Percentiles rank a stretch among this genome's conserved stretches.
These are phyloP conservation scores for Pyrgilauda ruficollis DNA, from an alignment of 2,113 vertebrate species.

Conservation along the genomic window DNA sequence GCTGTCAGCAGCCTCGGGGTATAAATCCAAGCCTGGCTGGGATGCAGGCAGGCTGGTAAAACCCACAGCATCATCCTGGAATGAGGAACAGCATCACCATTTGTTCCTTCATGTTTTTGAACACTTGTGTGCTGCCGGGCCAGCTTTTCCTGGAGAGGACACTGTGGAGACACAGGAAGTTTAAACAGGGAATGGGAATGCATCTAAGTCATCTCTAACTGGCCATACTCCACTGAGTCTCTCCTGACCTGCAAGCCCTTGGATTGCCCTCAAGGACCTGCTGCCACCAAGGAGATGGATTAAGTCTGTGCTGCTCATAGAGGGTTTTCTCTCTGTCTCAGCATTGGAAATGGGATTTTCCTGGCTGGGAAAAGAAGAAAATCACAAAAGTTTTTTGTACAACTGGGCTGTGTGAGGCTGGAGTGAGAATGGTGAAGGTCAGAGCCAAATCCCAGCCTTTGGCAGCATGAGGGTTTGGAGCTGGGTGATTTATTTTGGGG, in stretches of 20 bases:
- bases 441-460: not conserved
- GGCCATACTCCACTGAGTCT: not conserved
- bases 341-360: not conserved
- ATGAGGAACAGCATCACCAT: not conserved
- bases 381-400: not conserved
- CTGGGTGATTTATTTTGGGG: not conserved
- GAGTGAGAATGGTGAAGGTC: not conserved
- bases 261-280: conserved; percentile 5
- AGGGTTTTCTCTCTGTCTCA: not conserved
- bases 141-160: not conserved
- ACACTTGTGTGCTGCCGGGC: fast-evolving
- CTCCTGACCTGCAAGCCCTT: conserved; percentile 7
- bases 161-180: not conserved
- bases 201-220: not conserved
- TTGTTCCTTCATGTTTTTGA: not conserved
- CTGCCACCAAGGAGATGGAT: not conserved
- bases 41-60: not conserved
- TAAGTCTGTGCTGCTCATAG: not conserved
- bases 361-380: not conserved
- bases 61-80: not conserved
- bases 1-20: not conserved
- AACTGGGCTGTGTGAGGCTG: not conserved
- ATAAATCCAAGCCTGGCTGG: not conserved
- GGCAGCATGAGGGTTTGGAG: not conserved
- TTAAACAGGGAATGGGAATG: not conserved